phyloP scores from a whole-genome alignment of 2,888 invertebrate species.

The Chrysina gloriosa region DNA sequence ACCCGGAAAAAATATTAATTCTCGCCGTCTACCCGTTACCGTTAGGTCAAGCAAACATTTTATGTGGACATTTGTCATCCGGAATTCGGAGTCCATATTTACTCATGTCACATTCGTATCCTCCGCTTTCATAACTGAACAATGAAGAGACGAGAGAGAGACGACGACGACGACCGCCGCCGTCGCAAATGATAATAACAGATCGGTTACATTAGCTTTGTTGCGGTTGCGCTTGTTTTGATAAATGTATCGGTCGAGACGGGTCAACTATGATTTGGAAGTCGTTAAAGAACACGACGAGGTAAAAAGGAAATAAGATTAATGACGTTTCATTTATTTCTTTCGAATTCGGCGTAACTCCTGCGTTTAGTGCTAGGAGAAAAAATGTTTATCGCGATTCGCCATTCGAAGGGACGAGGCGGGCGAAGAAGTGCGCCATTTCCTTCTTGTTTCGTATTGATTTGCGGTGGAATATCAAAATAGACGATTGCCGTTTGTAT shows the following conservation, averaged over 20 bases:
- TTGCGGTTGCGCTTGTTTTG: slow-evolving; percentile 37
- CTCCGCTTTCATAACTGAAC: slow-evolving; percentile 39
- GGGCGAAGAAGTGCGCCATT: slow-evolving; percentile 1
- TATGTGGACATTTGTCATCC: slow-evolving; percentile 47
- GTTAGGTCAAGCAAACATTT: slow-evolving; percentile 47
- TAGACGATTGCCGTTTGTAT: background rate
- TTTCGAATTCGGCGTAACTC: background rate
- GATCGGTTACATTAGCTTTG: slow-evolving; percentile 42
- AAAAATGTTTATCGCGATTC: slow-evolving; percentile 5
- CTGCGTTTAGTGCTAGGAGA: background rate
- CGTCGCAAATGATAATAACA: slow-evolving; percentile 38
- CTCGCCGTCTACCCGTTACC: slow-evolving; percentile 43
- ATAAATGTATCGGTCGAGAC: slow-evolving; percentile 38
- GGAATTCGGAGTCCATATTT: slow-evolving; percentile 42
- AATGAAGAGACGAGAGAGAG: slow-evolving; percentile 33
- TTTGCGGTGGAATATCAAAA: background rate
- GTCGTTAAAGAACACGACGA: slow-evolving; percentile 34
- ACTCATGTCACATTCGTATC: slow-evolving; percentile 35
- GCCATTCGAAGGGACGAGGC: background rate
- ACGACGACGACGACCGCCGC: slow-evolving; percentile 19
- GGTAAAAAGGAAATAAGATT: slow-evolving; percentile 33
- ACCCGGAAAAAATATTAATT: slow-evolving; percentile 45
- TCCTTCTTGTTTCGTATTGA: slow-evolving; percentile 2
- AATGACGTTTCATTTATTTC: slow-evolving; percentile 36
- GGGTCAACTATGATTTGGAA: slow-evolving; percentile 40